Conservation (phyloP, 2,888 invertebrate species). For the Lepetodrilus schrolli region DNA sequence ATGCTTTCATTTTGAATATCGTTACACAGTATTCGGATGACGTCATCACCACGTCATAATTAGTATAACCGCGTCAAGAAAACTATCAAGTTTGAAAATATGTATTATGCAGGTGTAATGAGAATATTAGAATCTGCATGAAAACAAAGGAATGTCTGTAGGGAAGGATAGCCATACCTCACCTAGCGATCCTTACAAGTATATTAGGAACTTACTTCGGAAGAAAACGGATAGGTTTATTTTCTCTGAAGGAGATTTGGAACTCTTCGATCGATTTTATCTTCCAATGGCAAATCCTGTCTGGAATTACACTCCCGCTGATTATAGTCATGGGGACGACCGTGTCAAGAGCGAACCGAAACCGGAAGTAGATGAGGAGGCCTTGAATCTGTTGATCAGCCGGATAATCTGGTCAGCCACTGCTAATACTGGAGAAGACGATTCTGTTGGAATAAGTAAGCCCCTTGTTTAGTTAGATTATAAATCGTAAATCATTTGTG, state of each 20-base stretch:
- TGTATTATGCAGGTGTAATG: too few relatives aligned
- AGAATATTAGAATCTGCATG: too few relatives aligned
- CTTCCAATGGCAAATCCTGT: not conserved
- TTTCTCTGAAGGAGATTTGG: not conserved
- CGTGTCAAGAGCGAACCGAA: not conserved
- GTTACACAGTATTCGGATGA: too few relatives aligned
- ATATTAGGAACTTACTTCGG: not conserved
- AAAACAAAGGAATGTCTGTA: too few relatives aligned
- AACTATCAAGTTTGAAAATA: too few relatives aligned
- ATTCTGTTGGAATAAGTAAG: conserved; percentile 26
- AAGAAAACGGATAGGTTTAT: not conserved
- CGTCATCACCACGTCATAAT: too few relatives aligned
- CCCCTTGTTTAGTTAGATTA: too few relatives aligned
- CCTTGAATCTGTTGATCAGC: conserved; percentile 2
- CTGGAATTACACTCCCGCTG: not conserved
- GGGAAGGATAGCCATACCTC: too few relatives aligned
- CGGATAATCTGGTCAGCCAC: conserved; percentile 12
- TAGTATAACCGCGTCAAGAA: too few relatives aligned
- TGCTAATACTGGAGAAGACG: conserved; percentile 14
- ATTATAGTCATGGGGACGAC: not conserved
- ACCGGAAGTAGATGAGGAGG: not conserved
- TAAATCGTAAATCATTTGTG: too few relatives aligned
- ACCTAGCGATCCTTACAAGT: too few relatives aligned
- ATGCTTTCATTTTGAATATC: too few relatives aligned
- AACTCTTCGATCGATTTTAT: not conserved